Base-by-base conservation (phyloP, 2,113 vertebrate species). In the Brachyistius frenatus region DNA sequence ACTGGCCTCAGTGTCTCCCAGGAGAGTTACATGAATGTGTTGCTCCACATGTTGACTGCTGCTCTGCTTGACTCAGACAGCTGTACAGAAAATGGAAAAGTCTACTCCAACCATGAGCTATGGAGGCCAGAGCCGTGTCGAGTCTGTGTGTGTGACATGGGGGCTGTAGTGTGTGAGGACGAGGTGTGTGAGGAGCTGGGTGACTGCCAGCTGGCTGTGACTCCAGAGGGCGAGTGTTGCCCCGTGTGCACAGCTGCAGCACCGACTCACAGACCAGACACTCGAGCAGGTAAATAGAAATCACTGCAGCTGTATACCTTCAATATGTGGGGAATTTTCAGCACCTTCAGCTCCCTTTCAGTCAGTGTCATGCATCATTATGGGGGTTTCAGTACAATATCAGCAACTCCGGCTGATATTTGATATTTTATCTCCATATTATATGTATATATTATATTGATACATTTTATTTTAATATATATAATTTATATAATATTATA, bases 121-220 rank as follows among this genome's bases (percentile, higher is more conserved):
- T 87, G 80, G 86, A 83, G 50, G 39, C 85, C 87, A 7, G 75
- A 76, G 68, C 44, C 41, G 11, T 88, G 88, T 66, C 66, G 54
- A n/a, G 3, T 47, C 46, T 88, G 88, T 46, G 60, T 86, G 80
- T 89, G 88, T 13, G 67, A 81, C 58, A 4, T 0, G 1, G 67
- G 85, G 11, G 37, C 35, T 14, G 66, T 78, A 55, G 54, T 83
- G 70, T 89, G 88, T 72, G 88, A 87, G 72, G 85, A 87, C 31
- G 73, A 83, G 70, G 63, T 78, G 77, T 89, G 83, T 64, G 83
- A 89, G 66, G 80, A 83, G 49, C 79, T 87, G 1, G 68, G 54
- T 50, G 68, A 33, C 79, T 89, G 87, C 54, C 73, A 32, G 52
- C 4, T 41, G 37, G 70, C 60, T 2, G 53, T 65, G 73, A 76